Base-by-base conservation (phyloP, 2,113 vertebrate genomes). In the Xiphophorus couchianus region DNA sequence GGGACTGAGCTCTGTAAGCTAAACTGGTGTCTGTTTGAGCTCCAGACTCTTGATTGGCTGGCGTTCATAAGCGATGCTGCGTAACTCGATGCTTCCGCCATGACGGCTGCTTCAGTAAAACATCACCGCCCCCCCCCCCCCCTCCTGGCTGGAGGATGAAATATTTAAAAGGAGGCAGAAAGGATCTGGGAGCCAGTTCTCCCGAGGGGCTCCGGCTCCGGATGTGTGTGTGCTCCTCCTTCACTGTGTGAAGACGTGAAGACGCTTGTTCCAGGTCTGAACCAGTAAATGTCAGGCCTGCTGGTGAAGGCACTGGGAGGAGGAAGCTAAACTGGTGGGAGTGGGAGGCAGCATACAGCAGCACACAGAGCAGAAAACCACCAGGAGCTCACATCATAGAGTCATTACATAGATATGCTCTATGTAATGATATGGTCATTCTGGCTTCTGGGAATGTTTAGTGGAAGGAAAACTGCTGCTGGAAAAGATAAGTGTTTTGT, bases 21-120 rank as follows among this genome's bases (percentile, higher is more conserved):
- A 28, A n/a, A 22, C 11, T 35, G 9, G 6, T 33, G 31, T 27
- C 78, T 86, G 71, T 90, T 89, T 90, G 84, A 64, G 76, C 70
- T 58, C 69, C 58, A 63, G 83, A 85, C 83, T 73, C 28, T 69
- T 92, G 91, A 93, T 90, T 88, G 88, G 84, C 68, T 48, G 67
- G 74, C 90, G 90, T 92, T 87, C 85, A 90, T 92, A 91, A 92
- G 88, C 91, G 82, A 93, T 92, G 84, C 71, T 86, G 91, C 91
- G 89, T 93, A 91, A 94, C 92, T 91, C 90, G 77, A 74, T 84
- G 92, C 87, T 91, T 87, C 88, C 74, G 68, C 83, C 74, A 77
- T 51, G 62, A 85, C 83, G 73, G 78, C 68, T 10, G 73, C 48
- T 74, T 93, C 85, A 91, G 92, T 93, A 92, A 93, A 94, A 92